phyloP scores from a whole-genome alignment of 2,797 vertebrate species.

The Pithecia hirsuta region DNA sequence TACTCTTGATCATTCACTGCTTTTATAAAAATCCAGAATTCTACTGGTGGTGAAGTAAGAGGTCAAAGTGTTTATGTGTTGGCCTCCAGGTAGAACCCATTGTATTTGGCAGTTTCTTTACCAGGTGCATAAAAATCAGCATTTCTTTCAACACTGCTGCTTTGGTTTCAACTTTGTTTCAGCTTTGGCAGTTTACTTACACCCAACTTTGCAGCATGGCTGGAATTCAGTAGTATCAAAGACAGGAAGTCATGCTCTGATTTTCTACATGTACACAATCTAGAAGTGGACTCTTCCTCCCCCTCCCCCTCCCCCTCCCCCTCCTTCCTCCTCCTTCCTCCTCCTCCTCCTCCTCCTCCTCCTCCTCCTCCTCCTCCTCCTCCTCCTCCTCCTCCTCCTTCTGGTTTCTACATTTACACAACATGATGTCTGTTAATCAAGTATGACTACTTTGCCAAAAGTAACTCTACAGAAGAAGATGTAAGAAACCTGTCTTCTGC shows the following conservation, averaged over 20 bases:
- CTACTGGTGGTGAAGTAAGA: not conserved
- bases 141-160: not conserved
- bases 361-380: too few relatives aligned
- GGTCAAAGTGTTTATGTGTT: not conserved
- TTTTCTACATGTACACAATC: not conserved
- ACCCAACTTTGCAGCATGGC: not conserved
- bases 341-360: too few relatives aligned
- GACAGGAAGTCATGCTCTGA: not conserved
- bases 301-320: too few relatives aligned
- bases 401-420: not conserved
- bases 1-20: not conserved
- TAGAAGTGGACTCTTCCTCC: not conserved
- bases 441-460: not conserved
- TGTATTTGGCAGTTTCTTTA: not conserved
- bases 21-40: not conserved
- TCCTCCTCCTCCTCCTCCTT: not conserved
- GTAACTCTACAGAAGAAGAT: not conserved
- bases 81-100: not conserved
- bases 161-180: not conserved
- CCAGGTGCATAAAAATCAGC: not conserved
- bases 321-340: too few relatives aligned
- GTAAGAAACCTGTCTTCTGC: slow-evolving; percentile 19
- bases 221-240: not conserved
- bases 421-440: not conserved
- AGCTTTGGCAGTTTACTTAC: not conserved